Conservation (phyloP, 2,888 invertebrate genomes). For the Psylliodes chrysocephalus region DNA sequence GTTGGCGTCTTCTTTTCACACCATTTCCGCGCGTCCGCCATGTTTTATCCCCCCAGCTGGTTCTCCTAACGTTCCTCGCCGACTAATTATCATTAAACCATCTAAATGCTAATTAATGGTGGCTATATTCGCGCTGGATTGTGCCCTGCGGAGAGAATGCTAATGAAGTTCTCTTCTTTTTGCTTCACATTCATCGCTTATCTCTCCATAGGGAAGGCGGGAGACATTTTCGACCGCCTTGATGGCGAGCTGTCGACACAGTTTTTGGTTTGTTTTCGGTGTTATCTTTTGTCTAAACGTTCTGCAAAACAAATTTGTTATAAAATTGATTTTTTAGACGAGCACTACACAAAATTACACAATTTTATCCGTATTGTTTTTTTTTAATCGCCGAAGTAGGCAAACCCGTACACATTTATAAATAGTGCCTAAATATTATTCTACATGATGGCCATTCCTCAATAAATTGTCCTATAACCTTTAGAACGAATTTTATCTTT, state of each 20-base stretch:
- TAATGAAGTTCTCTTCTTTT: constrained; percentile 61
- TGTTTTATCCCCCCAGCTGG: constrained; percentile 62
- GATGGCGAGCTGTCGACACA: constrained; percentile 30
- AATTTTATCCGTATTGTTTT: too few relatives aligned
- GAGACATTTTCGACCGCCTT: constrained; percentile 13
- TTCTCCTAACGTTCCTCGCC: constrained; percentile 57
- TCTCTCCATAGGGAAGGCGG: constrained; percentile 37
- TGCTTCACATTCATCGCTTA: constrained; percentile 41
- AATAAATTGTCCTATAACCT: too few relatives aligned
- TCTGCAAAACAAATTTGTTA: too few relatives aligned
- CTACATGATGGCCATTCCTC: too few relatives aligned
- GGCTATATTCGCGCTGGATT: constrained; percentile 64
- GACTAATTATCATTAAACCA: constrained; percentile 68
- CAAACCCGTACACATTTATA: too few relatives aligned
- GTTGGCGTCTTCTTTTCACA: constrained; percentile 63
- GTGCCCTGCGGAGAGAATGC: constrained; percentile 63
- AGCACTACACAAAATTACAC: too few relatives aligned
- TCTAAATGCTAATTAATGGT: constrained; percentile 69
- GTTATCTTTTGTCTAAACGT: not conserved
- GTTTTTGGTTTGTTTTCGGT: constrained; percentile 2
- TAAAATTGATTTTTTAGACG: too few relatives aligned
- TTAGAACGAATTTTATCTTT: too few relatives aligned
- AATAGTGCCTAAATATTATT: too few relatives aligned
- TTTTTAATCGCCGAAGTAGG: too few relatives aligned
- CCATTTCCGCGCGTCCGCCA: constrained; percentile 61